Evolutionary conservation across 2,113 vertebrate species (phyloP).

Genomic region (Corythornis madagascariensis): DNA sequence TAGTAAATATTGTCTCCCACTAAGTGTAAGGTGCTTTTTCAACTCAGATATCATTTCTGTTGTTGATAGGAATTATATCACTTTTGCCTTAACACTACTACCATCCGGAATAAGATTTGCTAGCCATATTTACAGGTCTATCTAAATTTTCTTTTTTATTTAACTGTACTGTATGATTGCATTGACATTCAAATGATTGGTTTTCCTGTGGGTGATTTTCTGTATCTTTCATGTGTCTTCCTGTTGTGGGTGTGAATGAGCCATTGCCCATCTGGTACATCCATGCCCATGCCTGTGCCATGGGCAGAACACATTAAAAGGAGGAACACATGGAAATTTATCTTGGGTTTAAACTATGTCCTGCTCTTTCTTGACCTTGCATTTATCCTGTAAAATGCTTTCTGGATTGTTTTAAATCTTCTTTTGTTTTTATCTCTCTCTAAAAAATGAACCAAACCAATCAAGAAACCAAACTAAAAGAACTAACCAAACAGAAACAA

Average conservation of each 20-base stretch:
- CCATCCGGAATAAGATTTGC: neutral
- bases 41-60: neutral
- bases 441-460: neutral
- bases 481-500: too few relatives aligned
- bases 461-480: neutral
- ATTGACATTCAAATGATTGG: neutral
- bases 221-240: neutral
- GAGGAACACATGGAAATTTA: neutral
- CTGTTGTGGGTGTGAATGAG: neutral
- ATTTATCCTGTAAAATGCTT: neutral
- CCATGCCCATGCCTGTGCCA: neutral
- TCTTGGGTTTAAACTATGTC: neutral
- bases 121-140: neutral
- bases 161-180: neutral
- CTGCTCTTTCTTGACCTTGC: neutral
- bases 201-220: constrained; percentile 5
- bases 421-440: neutral
- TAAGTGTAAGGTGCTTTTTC: neutral
- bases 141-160: neutral
- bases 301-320: neutral
- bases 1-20: neutral
- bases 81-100: neutral
- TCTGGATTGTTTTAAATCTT: neutral
- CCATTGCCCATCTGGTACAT: neutral
- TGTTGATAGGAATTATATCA: neutral